These are phyloP conservation scores for Nibea coibor DNA, from an alignment of 2,113 vertebrate species.

Conservation along the genomic window DNA sequence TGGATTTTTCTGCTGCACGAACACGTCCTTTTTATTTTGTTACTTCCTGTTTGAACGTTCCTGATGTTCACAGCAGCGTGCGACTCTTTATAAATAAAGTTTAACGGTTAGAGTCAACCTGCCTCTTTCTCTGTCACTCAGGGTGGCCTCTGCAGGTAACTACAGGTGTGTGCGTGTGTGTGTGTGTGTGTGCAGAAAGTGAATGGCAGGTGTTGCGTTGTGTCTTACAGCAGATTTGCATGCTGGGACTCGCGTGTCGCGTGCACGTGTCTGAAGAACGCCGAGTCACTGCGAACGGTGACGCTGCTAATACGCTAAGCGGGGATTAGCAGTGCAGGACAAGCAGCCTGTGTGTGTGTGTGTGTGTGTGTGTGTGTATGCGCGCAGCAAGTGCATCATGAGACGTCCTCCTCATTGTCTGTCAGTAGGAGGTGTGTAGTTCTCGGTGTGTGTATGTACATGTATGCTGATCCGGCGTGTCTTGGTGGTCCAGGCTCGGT, in stretches of 20 bases:
- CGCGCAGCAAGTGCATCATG: too few relatives aligned
- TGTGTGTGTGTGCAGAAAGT: neutral
- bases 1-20: too few relatives aligned
- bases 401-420: neutral
- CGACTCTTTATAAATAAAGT: too few relatives aligned
- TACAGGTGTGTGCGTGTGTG: neutral
- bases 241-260: neutral
- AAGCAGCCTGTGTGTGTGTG: constrained; percentile 10
- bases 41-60: too few relatives aligned
- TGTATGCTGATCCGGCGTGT: neutral
- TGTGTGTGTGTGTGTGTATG: constrained; percentile 12
- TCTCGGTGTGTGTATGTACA: neutral
- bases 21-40: too few relatives aligned
- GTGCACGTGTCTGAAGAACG: constrained; percentile 41
- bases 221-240: constrained; percentile 19
- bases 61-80: too few relatives aligned
- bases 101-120: too few relatives aligned
- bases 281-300: constrained; percentile 35
- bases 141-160: too few relatives aligned
- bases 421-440: constrained; percentile 14
- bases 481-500: too few relatives aligned
- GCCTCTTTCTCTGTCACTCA: too few relatives aligned
- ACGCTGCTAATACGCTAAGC: constrained; percentile 60
- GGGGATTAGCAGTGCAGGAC: constrained; percentile 38
- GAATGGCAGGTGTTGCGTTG: neutral